Base-by-base conservation (phyloP, 2,113 vertebrate genomes). In the Hypanus sabinus region DNA sequence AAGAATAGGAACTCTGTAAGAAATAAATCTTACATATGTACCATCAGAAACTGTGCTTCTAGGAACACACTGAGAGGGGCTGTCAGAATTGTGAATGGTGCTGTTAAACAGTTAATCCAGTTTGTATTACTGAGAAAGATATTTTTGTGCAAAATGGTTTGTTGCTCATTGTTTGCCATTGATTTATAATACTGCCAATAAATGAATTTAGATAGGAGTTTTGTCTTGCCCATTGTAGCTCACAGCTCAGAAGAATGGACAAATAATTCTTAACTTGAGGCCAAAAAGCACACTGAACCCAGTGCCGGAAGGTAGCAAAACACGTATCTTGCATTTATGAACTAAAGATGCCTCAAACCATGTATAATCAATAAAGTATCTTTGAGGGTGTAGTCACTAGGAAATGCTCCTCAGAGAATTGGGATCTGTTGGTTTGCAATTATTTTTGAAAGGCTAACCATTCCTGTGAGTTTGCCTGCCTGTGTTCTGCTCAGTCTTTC, bases 1-100 rank as follows among this genome's bases (percentile, higher is more conserved):
- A 68, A 90, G 85, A 90, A 90, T 90, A 90, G 85, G 85, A 90
- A 33, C 85, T 90, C 85, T 90, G 60, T 90, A 65, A 68, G 85
- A 65, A 90, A 90, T 90, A 68, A 90, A 90, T 90, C 85, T 90
- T 12, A 90, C 60, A 85, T 30, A 62, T 90, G 85, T 65, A 90
- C 60, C 85, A 90, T 65, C 85, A 90, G 12, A 90, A 90, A 65
- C 85, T 65, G 18, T 62, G 80, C 80, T 83, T 55, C 11, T 0
- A 90, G 85, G n/a, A 90, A 90, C 60, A 65, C 60, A 20, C 6
- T 36, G 60, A 33, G 60, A 65, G 55, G 36, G 30, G 85, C 60
- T 90, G 60, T 62, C 60, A 90, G 76, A 65, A 90, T 90, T 65
- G 30, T 65, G 85, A 90, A 90, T 90, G 57, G 30, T 68, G 57